These are phyloP conservation scores for Timema cristinae DNA, from an alignment of 2,888 invertebrate genomes.

Conservation along the genomic window DNA sequence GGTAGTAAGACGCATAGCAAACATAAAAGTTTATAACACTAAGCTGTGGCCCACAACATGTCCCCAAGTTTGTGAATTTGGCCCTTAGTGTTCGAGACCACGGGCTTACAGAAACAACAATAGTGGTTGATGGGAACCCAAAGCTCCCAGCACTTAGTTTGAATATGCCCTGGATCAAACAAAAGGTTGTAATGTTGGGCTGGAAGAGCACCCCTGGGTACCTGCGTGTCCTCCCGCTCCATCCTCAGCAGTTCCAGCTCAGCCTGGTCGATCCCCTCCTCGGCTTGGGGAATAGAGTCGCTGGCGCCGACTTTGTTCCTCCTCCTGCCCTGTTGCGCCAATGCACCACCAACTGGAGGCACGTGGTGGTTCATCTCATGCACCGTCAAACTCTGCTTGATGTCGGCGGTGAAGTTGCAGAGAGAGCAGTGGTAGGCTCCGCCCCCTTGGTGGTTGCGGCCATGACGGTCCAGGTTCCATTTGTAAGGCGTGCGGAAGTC, in stretches of 20 bases:
- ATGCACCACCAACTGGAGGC: constrained; percentile 62
- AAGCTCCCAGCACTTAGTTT: not conserved
- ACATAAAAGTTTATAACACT: too few species aligned
- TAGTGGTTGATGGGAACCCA: not conserved
- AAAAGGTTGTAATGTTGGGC: not conserved
- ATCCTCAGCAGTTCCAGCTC: constrained; percentile 37
- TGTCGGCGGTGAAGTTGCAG: constrained; percentile 88
- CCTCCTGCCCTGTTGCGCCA: constrained; percentile 55
- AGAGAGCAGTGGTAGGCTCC: constrained; percentile 82
- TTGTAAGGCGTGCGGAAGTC: constrained; percentile 86
- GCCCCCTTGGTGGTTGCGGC: constrained; percentile 83
- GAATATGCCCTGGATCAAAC: not conserved
- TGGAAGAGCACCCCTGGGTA: not conserved
- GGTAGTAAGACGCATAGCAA: too few species aligned
- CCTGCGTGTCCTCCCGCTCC: constrained; percentile 31
- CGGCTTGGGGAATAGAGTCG: constrained; percentile 46
- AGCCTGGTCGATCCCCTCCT: constrained; percentile 36
- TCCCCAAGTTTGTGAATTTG: too few species aligned
- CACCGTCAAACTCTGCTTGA: constrained; percentile 86
- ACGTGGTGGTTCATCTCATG: constrained; percentile 90
- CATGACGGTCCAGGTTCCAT: constrained; percentile 92
- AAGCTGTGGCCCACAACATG: too few species aligned
- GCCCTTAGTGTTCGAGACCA: too few species aligned
- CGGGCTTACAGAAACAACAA: not conserved
- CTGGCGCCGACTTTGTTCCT: constrained; percentile 73